Evolutionary conservation across 2,797 vertebrate genomes (phyloP).

Genomic region (Poecilia velifera): DNA sequence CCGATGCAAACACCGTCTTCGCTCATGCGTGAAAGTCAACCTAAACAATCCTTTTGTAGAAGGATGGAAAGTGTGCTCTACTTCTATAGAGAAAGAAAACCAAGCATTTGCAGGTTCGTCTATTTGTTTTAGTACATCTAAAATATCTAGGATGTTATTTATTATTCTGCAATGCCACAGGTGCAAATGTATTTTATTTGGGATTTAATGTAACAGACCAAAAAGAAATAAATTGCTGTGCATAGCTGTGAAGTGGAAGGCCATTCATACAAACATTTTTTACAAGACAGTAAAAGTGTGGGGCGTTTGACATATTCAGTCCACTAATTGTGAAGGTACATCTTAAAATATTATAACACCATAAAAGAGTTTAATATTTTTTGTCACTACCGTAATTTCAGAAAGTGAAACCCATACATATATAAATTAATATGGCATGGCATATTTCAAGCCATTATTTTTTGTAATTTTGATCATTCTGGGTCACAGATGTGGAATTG

Average conservation of each 20-base stretch:
- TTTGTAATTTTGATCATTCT: too few relatives aligned
- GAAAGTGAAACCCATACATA: too few relatives aligned
- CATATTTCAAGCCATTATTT: too few relatives aligned
- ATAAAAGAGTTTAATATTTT: neutral
- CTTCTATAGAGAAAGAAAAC: neutral
- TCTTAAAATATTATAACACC: neutral
- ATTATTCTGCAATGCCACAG: neutral
- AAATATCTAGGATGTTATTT: neutral
- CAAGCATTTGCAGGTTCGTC: neutral
- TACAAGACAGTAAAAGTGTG: neutral
- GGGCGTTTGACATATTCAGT: neutral
- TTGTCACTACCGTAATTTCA: neutral
- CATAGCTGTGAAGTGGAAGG: neutral
- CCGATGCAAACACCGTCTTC: conserved; percentile 5
- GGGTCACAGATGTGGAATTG: too few relatives aligned
- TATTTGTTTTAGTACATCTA: neutral
- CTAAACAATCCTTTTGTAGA: neutral
- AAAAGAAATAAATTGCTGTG: neutral
- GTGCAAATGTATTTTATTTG: neutral
- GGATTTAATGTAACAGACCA: neutral
- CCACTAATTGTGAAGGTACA: neutral
- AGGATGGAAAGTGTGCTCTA: neutral
- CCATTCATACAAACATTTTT: neutral
- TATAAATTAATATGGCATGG: too few relatives aligned
- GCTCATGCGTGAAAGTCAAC: neutral